Base-by-base conservation (phyloP, 2,888 invertebrate genomes). In the Aethes cnicana region DNA sequence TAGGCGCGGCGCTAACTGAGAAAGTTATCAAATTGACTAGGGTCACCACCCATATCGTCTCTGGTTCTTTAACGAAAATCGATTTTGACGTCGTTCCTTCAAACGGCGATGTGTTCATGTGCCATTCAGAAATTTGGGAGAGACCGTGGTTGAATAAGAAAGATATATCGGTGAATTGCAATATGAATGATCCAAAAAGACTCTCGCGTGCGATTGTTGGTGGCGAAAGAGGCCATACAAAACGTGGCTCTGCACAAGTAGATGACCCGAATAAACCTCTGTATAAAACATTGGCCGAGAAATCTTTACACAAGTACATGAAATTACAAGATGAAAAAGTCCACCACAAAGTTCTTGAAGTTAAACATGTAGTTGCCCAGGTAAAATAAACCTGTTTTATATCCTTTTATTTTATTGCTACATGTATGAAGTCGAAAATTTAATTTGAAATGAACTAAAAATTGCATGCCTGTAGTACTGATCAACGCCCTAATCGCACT, bases 21-120 rank as follows among this genome's bases (percentile, higher is more conserved):
- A 53, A 32, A 23, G 53, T 81, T 4, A 59, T 70, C 0, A 59
- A 77, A 44, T 61, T 90, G 3, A 56, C 68, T 7, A 66, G 73
- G 1, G 84, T 79, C 0, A 70, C 74, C 0, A 37, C 30, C 5
- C 87, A 90, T 68, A 67, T 86, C 1, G 91, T 91, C 1, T 59
- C 84, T 9, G 91, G 91, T 4, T 33, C 56, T 1, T 54, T 78
- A 18, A 90, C 87, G 8, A 89, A 80, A 63, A 84, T 93, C 17
- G 17, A 41, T 11, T 53, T 53, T 14, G 35, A 12, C 5, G 46
- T 46, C 8, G 7, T 1, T 0, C 47, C 36, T 7, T 2, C 26
- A 4, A 25, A 39, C 8, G 53, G 18, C 2, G 41, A 53, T 21
- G 5, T 5, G 4, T 39, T 47, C 11, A 42, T 20, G 5, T 64